These are phyloP conservation scores for Bubalus kerabau DNA, from an alignment of 2,113 vertebrate species.

Conservation along the genomic window DNA sequence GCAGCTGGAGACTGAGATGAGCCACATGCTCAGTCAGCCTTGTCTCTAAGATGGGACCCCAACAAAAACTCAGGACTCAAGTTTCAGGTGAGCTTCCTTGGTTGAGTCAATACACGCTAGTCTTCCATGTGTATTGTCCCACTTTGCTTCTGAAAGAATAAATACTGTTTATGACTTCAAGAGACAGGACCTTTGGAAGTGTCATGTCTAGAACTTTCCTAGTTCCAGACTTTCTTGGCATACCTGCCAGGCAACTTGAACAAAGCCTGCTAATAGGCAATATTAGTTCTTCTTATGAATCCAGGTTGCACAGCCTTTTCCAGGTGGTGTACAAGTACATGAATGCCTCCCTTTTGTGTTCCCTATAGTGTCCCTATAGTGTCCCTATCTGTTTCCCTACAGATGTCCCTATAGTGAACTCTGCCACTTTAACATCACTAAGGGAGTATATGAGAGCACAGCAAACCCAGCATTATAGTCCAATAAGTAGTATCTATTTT, in stretches of 20 bases:
- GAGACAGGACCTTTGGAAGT: not conserved
- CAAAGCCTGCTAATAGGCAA: not conserved
- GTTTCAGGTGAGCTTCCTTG: not conserved
- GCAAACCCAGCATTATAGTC: not conserved
- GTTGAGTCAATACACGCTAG: not conserved
- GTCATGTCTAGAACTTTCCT: not conserved
- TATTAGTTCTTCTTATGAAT: not conserved
- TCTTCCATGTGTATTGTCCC: not conserved
- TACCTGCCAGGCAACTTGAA: not conserved
- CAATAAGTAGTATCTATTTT: not conserved
- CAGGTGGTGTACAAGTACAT: not conserved
- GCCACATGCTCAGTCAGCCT: not conserved
- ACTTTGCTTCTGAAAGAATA: not conserved
- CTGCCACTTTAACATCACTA: not conserved
- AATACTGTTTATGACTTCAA: not conserved
- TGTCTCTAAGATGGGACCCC: not conserved
- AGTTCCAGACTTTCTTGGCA: not conserved
- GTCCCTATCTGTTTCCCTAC: no score
- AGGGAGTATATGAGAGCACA: not conserved
- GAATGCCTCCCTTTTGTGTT: not conserved
- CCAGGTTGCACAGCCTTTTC: not conserved
- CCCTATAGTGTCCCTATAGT: no score
- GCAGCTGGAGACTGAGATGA: not conserved
- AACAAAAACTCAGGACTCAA: not conserved
- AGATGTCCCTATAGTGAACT: not conserved